Evolutionary conservation across 2,888 invertebrate species (phyloP), one percentile per base, ranked within the genome.

Genomic region (Noctua janthe): DNA sequence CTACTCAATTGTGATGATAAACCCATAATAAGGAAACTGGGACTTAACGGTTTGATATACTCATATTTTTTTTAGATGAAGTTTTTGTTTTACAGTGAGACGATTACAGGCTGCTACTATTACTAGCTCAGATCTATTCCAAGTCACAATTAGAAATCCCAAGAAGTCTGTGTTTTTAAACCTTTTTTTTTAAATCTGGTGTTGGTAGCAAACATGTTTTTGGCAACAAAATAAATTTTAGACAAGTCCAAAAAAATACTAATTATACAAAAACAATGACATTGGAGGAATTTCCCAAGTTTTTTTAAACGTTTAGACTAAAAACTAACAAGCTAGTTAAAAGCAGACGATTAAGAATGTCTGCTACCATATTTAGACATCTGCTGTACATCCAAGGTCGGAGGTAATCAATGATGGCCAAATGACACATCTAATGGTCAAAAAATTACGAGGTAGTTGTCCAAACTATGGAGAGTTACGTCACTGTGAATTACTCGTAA

Each of bases 401-500:
- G 2, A 75, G 64, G 73, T 80, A 66, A 71, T 73, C 71, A 20
- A 71, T 72, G 74, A 71, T 80, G 77, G n/a, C 17, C 29, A 29
- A 86, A 83, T 79, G 74, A 69, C 76, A 86, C 85, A 62, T 71
- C 62, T 62, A 56, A 69, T 84, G 73, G 29, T 67, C 29, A 54
- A 83, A 82, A 67, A 66, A 72, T 43, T 72, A 78, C 66, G 56
- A 70, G 4, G 35, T 62, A n/a, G 8, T 56, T 49, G 67, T 69
- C n/a, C 64, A 59, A 84, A 64, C 15, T 29, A 62, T 56, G 35
- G 20, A 54, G n/a, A 35, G 13, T 56, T 78, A 70, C 76, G 59
- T 72, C 59, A 73, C 39, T 56, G 72, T n/a, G 5, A 43, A 74
- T 47, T 76, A 29, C 4, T 11, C 29, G 43, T 62, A 15, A 35